Percentiles rank a stretch among this genome's conserved stretches.
These are phyloP conservation scores for Spilosoma lubricipeda DNA, from an alignment of 2,888 invertebrate genomes.

Conservation along the genomic window DNA sequence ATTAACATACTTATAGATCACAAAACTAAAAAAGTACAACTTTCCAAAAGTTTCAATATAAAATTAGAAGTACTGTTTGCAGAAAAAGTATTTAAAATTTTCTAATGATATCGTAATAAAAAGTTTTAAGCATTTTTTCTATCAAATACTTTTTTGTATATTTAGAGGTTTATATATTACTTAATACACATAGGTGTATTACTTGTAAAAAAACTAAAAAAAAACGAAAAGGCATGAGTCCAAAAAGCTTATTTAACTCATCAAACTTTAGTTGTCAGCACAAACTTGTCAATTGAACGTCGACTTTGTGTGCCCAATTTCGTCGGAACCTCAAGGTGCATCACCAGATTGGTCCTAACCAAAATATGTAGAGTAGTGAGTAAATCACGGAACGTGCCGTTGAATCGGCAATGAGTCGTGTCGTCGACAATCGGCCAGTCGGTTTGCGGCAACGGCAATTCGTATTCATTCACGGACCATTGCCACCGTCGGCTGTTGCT, in stretches of 20 bases:
- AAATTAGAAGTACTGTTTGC: too few species aligned
- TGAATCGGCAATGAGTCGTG: slow-evolving; percentile 77
- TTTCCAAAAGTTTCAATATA: too few species aligned
- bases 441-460: slow-evolving; percentile 79
- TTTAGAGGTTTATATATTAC: too few species aligned
- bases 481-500: slow-evolving; percentile 61
- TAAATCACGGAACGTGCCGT: slow-evolving; percentile 70
- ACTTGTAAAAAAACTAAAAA: background rate
- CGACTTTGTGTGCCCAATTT: slow-evolving; percentile 14
- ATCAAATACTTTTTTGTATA: too few species aligned
- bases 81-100: too few species aligned
- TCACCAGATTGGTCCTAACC: slow-evolving; percentile 52
- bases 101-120: too few species aligned
- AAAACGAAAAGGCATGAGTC: too few species aligned
- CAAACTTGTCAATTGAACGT: slow-evolving; percentile 25
- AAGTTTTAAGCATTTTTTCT: too few species aligned
- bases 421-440: slow-evolving; percentile 77
- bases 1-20: too few species aligned
- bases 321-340: slow-evolving; percentile 30
- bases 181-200: too few species aligned
- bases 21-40: too few species aligned
- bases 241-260: background rate
- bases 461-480: slow-evolving; percentile 73
- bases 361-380: slow-evolving; percentile 60
- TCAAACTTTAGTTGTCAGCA: background rate